Conservation (phyloP, 2,888 invertebrate genomes). For the Phytoseiulus persimilis region DNA sequence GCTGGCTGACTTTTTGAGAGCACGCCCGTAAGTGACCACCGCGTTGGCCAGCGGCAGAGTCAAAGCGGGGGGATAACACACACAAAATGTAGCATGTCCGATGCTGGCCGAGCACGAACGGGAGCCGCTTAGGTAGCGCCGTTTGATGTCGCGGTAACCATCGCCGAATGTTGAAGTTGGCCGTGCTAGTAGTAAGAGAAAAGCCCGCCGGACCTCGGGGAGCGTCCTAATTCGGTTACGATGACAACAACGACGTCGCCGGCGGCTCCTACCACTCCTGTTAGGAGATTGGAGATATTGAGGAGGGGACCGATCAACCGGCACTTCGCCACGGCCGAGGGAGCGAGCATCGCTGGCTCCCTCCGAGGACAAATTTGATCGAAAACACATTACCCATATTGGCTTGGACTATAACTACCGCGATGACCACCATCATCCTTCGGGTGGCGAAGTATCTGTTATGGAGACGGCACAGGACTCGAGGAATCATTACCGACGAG, state of each 20-base stretch:
- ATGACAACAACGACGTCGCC: neutral
- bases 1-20: neutral
- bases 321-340: neutral
- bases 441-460: neutral
- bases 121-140: neutral
- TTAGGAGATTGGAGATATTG: neutral
- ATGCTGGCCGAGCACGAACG: neutral
- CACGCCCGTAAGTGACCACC: neutral
- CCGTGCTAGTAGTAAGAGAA: neutral
- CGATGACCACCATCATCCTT: neutral
- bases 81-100: neutral
- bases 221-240: neutral
- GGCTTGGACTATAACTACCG: neutral
- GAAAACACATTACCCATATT: constrained; percentile 32
- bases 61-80: too few species aligned
- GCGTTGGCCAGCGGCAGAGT: neutral
- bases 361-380: constrained; percentile 34
- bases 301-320: neutral
- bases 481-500: too few species aligned
- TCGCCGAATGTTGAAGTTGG: neutral
- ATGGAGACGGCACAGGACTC: neutral
- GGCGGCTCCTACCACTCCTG: neutral
- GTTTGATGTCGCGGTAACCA: neutral
- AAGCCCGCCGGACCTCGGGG: neutral
- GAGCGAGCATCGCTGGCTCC: neutral